phyloP scores from a whole-genome alignment of 2,113 vertebrate genomes.

The Pleuronectes platessa region DNA sequence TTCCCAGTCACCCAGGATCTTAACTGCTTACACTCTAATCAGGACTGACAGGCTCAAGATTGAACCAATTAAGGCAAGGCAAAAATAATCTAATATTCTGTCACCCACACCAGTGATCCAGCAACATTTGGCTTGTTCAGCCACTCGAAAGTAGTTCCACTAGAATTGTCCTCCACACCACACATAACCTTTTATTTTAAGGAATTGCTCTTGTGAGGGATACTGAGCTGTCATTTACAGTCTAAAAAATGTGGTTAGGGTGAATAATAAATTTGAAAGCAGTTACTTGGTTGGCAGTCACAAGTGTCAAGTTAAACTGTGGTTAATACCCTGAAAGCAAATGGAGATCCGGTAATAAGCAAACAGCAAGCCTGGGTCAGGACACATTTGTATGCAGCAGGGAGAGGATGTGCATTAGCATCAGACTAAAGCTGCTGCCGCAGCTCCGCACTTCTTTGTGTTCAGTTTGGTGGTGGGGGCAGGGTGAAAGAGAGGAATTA shows the following conservation, averaged over 20 bases:
- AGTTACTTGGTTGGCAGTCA: constrained; percentile 36
- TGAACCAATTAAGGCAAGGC: constrained; percentile 81
- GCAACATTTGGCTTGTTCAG: constrained; percentile 68
- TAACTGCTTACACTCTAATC: constrained; percentile 73
- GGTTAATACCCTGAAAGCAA: constrained; percentile 68
- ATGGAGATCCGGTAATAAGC: constrained; percentile 74
- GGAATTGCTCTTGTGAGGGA: constrained; percentile 6
- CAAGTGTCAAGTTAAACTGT: constrained; percentile 67
- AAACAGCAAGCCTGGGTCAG: constrained; percentile 72
- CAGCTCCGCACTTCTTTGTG: constrained; percentile 78
- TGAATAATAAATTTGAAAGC: constrained; percentile 31
- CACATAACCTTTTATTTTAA: constrained; percentile 32
- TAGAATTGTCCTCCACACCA: constrained; percentile 25
- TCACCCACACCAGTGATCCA: constrained; percentile 75
- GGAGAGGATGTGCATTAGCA: constrained; percentile 83
- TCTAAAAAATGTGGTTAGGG: constrained; percentile 19
- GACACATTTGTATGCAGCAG: constrained; percentile 84
- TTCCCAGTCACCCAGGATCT: constrained; percentile 47
- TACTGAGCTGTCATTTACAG: constrained; percentile 20
- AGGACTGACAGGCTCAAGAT: constrained; percentile 81
- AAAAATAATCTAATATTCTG: constrained; percentile 79
- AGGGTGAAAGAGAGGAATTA: constrained; percentile 66
- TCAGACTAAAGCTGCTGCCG: constrained; percentile 79
- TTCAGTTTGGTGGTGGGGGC: constrained; percentile 73
- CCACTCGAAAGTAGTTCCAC: constrained; percentile 50